Base-by-base conservation (phyloP, 2,797 vertebrate species). In the Luscinia luscinia region DNA sequence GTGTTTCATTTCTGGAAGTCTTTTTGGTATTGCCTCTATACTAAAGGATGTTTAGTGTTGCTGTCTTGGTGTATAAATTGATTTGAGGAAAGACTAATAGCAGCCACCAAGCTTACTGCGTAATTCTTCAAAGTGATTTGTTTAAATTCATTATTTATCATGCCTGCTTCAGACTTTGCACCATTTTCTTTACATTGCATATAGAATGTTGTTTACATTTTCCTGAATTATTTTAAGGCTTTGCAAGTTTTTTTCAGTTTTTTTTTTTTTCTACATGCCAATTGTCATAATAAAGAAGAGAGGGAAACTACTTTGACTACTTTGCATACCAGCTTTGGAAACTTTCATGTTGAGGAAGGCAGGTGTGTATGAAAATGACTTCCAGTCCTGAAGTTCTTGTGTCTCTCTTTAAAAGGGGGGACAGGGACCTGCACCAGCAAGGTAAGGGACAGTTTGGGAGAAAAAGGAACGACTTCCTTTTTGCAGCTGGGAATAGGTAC, bases 221-320 rank as follows among this genome's bases (percentile, higher is more conserved):
- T 81, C 55, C 18, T 73, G 51, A 69, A 32, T 55, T 36, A 51
- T 78, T 86, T 68, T 54, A 58, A 92, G 40, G 12, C 24, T 88
- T 54, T 57, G 6, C 0, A 1, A 2, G 0, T 9, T 32, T 70
- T 70, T 23, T 70, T n/a, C 1, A 2, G 4, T 55, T 89, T 83
- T 91, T 78, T 89, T 83, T 91, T 78, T 41, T 91, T 74, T 72
- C 40, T 69, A 17, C 0, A 0, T 51, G 30, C 43, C 14, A 32
- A 3, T 62, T 92, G 68, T 52, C 10, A 3, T 36, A 54, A 55
- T 10, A 51, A 28, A 48, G 19, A 61, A 26, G 15, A 68, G 61
- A 43, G 13, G 28, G 48, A 43, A 82, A 24, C 9, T 34, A 6
- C 22, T 58, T 9, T 75, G 9, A 24, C 9, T 34, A 6, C 22